Evolutionary conservation across 1,140 invertebrate genomes (phyloP).

Genomic region (Ylistrum balloti): DNA sequence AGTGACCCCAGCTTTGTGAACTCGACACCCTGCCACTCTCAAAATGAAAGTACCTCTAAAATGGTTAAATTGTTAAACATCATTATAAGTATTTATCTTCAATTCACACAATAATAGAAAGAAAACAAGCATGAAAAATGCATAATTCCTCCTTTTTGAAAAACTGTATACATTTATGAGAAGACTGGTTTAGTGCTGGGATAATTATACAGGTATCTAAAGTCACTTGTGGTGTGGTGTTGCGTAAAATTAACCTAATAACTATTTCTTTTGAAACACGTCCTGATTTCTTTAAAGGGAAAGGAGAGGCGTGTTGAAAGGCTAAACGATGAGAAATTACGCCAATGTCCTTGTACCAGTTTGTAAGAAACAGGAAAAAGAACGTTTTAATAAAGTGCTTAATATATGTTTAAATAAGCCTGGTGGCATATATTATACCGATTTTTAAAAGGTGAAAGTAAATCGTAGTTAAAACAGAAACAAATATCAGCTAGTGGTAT

Average conservation of each 20-base stretch:
- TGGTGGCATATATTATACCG: neutral
- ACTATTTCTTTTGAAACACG: neutral
- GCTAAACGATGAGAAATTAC: slow-evolving; percentile 1
- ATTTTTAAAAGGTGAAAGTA: neutral
- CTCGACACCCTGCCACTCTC: slow-evolving; percentile 6
- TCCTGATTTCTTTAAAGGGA: slow-evolving; percentile 16
- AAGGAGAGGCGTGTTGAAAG: slow-evolving; percentile 11
- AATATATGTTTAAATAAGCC: neutral
- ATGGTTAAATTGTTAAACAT: slow-evolving; percentile 26
- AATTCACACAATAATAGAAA: slow-evolving; percentile 21
- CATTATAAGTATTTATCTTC: slow-evolving; percentile 18
- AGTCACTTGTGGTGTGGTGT: slow-evolving; percentile 11
- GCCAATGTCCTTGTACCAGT: neutral
- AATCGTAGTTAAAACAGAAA: neutral
- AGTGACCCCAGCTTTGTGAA: slow-evolving; percentile 24
- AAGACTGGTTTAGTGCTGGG: neutral
- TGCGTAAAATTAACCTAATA: neutral
- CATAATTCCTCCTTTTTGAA: neutral
- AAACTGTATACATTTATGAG: slow-evolving; percentile 11
- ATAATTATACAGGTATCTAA: slow-evolving; percentile 27
- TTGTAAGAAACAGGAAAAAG: neutral
- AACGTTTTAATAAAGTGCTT: neutral
- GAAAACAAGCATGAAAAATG: slow-evolving; percentile 19
- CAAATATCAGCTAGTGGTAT: neutral
- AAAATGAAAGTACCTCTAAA: slow-evolving; percentile 23